Percentiles rank a stretch among this genome's conserved stretches.
Evolutionary conservation across 2,888 invertebrate genomes (phyloP).

Genomic region (Dynastes hyllus): DNA sequence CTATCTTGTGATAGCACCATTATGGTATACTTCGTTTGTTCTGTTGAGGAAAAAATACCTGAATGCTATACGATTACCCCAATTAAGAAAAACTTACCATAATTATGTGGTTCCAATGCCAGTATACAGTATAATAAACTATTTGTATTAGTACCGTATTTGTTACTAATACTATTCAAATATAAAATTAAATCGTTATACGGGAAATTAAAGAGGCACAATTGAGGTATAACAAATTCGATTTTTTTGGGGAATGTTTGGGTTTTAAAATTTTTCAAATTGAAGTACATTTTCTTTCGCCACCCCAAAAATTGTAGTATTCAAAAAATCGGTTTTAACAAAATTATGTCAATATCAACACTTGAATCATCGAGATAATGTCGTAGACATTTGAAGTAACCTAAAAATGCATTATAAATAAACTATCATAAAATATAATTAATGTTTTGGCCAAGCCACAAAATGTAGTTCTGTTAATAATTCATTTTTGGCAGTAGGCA

Average conservation of each 20-base stretch:
- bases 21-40: conserved; percentile 58
- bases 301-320: conserved; percentile 73
- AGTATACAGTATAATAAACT: conserved; percentile 81
- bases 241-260: too few species aligned
- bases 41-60: conserved; percentile 49
- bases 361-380: conserved; percentile 80
- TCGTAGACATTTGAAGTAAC: conserved; percentile 84
- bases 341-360: conserved; percentile 79
- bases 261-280: too few species aligned
- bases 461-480: too few species aligned
- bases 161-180: conserved; percentile 63
- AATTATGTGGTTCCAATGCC: conserved; percentile 78
- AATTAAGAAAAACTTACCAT: conserved; percentile 73
- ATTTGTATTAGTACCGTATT: conserved; percentile 70
- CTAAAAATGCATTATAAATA: conserved; percentile 67
- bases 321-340: too few species aligned
- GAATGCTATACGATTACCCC: neutral
- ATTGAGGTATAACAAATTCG: conserved; percentile 79
- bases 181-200: conserved; percentile 70
- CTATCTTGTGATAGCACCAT: conserved; percentile 73
- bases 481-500: too few species aligned
- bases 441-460: too few species aligned
- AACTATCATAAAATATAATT: neutral
- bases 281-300: conserved; percentile 72
- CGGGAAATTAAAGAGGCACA: conserved; percentile 74